These are phyloP conservation scores for Lepidurus couesii DNA, from an alignment of 1,140 invertebrate genomes.

Conservation along the genomic window DNA sequence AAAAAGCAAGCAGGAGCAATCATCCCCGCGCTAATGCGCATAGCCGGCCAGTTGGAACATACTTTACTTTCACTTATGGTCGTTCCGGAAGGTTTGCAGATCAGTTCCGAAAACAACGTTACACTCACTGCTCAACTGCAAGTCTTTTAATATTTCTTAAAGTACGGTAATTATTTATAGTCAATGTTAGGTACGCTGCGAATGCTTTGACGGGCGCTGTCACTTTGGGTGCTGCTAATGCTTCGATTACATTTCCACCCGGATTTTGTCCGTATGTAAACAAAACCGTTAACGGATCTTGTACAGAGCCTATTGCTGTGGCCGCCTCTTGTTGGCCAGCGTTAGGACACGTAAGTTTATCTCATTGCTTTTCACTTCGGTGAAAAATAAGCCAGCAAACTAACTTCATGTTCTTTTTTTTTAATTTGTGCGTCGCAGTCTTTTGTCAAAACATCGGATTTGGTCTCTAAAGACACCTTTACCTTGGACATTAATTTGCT, in stretches of 20 bases:
- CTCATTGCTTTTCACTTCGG: background rate
- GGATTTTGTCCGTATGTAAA: conserved; percentile 23
- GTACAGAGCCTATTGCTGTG: conserved; percentile 16
- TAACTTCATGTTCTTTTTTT: conserved; percentile 12
- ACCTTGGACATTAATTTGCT: conserved; percentile 40
- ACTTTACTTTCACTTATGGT: conserved; percentile 19
- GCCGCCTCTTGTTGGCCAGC: conserved; percentile 23
- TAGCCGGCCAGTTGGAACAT: background rate
- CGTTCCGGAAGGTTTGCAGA: conserved; percentile 10
- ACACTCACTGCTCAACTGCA: conserved; percentile 7
- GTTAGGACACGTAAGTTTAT: background rate
- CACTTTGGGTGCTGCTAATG: background rate
- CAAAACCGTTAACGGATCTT: background rate
- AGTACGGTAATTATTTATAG: background rate
- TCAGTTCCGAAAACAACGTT: background rate
- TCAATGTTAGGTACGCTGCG: background rate
- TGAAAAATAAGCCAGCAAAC: background rate
- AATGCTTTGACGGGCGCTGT: background rate
- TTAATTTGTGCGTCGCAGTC: background rate
- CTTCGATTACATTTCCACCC: conserved; percentile 19
- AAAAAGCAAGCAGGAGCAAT: conserved; percentile 24
- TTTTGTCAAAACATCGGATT: conserved; percentile 29
- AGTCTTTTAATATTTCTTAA: background rate
- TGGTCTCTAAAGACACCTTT: conserved; percentile 40
- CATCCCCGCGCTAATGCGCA: background rate